Percentiles rank a stretch among this genome's conserved stretches.
Evolutionary conservation across 92 coral and sea anemone genomes (phyloP).

Genomic region (Isaurus tuberculatus): DNA sequence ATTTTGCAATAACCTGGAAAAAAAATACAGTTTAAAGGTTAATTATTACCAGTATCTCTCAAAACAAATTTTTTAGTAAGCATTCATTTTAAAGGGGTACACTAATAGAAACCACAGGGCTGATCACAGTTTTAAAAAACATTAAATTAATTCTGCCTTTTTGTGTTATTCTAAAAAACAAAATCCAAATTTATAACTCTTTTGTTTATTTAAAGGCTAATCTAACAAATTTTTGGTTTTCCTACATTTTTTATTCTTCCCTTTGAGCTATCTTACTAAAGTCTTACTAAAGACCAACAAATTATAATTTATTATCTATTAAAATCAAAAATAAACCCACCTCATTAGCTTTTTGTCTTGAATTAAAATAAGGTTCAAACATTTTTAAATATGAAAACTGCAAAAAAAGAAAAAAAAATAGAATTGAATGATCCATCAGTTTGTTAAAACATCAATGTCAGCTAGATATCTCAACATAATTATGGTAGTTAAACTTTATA

Average conservation of each 20-base stretch:
- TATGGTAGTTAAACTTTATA: no score
- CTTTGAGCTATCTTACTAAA: no score
- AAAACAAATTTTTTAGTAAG: neutral
- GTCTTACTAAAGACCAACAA: no score
- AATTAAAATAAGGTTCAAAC: constrained; percentile 96
- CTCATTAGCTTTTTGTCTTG: constrained; percentile 95
- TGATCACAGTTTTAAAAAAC: no score
- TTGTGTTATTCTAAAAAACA: no score
- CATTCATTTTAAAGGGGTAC: no score
- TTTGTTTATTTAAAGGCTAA: no score
- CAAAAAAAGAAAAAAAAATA: neutral
- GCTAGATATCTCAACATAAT: neutral
- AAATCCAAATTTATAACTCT: no score
- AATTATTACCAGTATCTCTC: neutral
- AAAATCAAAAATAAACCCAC: constrained; percentile 46
- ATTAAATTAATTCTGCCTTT: no score
- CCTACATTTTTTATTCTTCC: no score
- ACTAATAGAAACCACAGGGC: neutral
- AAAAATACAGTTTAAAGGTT: neutral
- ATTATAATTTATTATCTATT: no score
- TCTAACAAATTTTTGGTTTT: no score
- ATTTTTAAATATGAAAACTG: constrained; percentile 90
- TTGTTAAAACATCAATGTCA: neutral
- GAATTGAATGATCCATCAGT: neutral
- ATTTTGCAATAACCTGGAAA: constrained; percentile 75